A percentile compares a stretch with the other conserved stretches of the same genome.
Evolutionary conservation across 2,888 invertebrate genomes (phyloP).

Genomic region (Cheilosia vulpina): DNA sequence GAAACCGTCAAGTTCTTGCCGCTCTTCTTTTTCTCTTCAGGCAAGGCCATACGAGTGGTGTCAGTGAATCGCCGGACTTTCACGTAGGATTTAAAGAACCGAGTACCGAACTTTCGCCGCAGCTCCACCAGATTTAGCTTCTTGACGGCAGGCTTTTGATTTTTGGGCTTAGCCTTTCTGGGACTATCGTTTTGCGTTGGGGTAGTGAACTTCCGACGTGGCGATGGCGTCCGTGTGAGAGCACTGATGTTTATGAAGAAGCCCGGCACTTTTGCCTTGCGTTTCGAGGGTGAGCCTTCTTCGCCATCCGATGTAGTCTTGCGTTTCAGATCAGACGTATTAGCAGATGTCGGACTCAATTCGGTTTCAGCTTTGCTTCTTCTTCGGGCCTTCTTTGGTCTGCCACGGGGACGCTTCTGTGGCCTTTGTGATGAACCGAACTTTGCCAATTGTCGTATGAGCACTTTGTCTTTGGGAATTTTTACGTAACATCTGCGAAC

Average conservation of each 20-base stretch:
- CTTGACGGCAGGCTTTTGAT: slow-evolving; percentile 10
- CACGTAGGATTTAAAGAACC: slow-evolving; percentile 74
- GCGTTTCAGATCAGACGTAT: slow-evolving; percentile 23
- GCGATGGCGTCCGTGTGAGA: slow-evolving; percentile 37
- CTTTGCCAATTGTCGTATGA: slow-evolving; percentile 21
- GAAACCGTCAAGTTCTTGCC: slow-evolving; percentile 72
- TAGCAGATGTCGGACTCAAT: not conserved
- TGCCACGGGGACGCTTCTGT: slow-evolving; percentile 13
- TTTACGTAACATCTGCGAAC: slow-evolving; percentile 62
- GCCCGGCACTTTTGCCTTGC: slow-evolving; percentile 32
- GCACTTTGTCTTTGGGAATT: slow-evolving; percentile 53
- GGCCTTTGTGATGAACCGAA: not conserved
- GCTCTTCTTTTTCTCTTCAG: slow-evolving; percentile 35
- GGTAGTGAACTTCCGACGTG: slow-evolving; percentile 12
- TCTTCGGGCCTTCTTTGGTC: slow-evolving; percentile 14
- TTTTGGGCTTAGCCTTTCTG: slow-evolving; percentile 13
- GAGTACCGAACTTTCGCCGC: slow-evolving; percentile 65
- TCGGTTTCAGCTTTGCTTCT: not conserved
- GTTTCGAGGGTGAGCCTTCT: slow-evolving; percentile 25
- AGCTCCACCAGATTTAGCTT: slow-evolving; percentile 4
- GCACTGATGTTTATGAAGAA: slow-evolving; percentile 57
- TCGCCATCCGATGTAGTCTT: slow-evolving; percentile 6
- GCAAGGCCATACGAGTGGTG: not conserved
- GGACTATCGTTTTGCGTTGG: not conserved
- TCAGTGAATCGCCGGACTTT: slow-evolving; percentile 56